A percentile compares a stretch with the other conserved stretches of the same genome.
Evolutionary conservation across 2,113 vertebrate genomes (phyloP).

Genomic region (Nematolebias whitei): DNA sequence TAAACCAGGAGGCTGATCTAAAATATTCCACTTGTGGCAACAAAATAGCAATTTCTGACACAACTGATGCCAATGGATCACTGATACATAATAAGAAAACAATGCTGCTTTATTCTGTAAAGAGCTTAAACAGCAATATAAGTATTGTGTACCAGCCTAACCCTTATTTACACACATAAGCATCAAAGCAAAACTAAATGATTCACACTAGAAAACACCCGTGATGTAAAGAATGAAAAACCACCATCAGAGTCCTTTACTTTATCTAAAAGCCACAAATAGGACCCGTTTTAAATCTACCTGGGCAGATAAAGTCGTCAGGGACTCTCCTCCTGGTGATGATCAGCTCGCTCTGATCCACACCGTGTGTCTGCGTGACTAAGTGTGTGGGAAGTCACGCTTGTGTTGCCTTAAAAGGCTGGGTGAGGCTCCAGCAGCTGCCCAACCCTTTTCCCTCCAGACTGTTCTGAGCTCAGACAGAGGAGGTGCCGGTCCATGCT

Average conservation of each 20-base stretch:
- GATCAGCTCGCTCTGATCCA: constrained; percentile 43
- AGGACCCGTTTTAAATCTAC: constrained; percentile 37
- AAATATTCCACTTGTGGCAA: background rate
- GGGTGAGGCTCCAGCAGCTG: constrained; percentile 64
- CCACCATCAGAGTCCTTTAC: background rate
- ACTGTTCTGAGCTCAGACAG: constrained; percentile 24
- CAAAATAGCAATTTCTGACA: background rate
- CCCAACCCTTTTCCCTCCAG: constrained; percentile 62
- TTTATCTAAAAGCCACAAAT: constrained; percentile 1
- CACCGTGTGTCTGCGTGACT: constrained; percentile 42
- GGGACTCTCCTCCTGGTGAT: constrained; percentile 19
- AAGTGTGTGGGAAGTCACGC: constrained; percentile 51
- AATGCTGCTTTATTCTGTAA: too few relatives aligned
- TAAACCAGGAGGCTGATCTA: background rate
- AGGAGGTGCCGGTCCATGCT: constrained; percentile 12
- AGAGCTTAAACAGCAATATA: too few relatives aligned
- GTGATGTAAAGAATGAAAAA: too few relatives aligned
- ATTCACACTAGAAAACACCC: background rate
- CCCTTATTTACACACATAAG: too few relatives aligned
- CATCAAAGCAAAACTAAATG: background rate
- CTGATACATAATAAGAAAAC: too few relatives aligned
- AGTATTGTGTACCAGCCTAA: too few relatives aligned
- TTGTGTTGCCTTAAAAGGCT: constrained; percentile 59
- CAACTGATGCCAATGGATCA: background rate
- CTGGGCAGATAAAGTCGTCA: constrained; percentile 38